Evolutionary conservation across 37 sponge, comb jelly and placozoan genomes (phyloP), one percentile per base, ranked within the genome.

Genomic region (Axinella damicornis): DNA sequence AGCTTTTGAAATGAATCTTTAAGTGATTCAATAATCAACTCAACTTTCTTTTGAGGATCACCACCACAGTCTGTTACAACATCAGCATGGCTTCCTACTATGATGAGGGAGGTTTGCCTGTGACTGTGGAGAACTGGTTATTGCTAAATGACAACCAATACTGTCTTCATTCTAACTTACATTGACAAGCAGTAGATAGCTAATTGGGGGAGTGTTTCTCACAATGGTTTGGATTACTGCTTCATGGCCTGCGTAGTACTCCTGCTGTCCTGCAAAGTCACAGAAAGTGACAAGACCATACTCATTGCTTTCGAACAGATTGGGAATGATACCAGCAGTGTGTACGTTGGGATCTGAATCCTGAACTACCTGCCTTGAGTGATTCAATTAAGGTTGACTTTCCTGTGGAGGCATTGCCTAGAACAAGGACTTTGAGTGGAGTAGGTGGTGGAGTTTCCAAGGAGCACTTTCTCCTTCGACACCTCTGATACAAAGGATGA

Each of bases 231-330:
- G 77, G 35, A 85, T 63, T 5, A 77, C 69, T 16, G 73, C 77
- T 53, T 52, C 33, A 53, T 85, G 85, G 31, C 77, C 65, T 16
- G 69, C 53, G 70, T 85, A 77, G 41, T 77, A 85, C 21, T 85
- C 78, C 4, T 69, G 30, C 34, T 35, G 69, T 1, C 69, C 69
- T 20, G 69, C 69, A 69, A 69, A 69, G 34, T 69, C 69, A 33
- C 5, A 69, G 34, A 69, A 31, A 33, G 37, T 35, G 13, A 69
- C 34, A 21, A 20, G 22, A 35, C 69, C 69, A 31, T 30, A 35
- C 34, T 69, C 21, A 5, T 69, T 30, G 27, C 34, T 69, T 21
- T 31, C 20, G 34, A 69, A 21, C 4, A 4, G 34, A 30, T 69
- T 20, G 5, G 69, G 69, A 69, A 69, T 31, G 69, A 69, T 69